Evolutionary conservation across 2,888 invertebrate species (phyloP).

Genomic region (Ichneumon xanthorius): DNA sequence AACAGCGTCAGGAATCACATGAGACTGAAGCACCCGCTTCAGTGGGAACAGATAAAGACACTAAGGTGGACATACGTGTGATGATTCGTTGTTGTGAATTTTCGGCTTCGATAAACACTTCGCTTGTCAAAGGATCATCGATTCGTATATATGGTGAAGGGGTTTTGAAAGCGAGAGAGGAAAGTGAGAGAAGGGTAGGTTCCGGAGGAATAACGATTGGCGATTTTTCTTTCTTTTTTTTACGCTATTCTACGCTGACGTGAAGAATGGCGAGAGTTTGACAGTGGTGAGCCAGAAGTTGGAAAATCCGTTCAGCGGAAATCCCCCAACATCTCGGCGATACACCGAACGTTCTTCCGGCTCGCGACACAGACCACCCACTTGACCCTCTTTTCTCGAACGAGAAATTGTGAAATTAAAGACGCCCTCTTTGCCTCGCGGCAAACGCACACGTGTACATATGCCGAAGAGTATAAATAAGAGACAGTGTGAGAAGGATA

Average conservation of each 20-base stretch:
- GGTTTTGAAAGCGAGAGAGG: slow-evolving; percentile 14
- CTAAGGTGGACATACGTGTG: slow-evolving; percentile 90
- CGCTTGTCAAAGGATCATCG: slow-evolving; percentile 48
- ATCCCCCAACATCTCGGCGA: neutral
- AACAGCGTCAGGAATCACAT: slow-evolving; percentile 95
- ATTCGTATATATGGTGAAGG: slow-evolving; percentile 46
- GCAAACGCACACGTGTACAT: slow-evolving; percentile 76
- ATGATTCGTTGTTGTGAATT: slow-evolving; percentile 67
- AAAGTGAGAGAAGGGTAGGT: neutral
- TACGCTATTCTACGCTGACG: neutral
- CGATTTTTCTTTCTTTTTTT: slow-evolving; percentile 4
- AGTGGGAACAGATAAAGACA: slow-evolving; percentile 94
- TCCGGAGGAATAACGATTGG: neutral
- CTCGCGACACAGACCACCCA: slow-evolving; percentile 5
- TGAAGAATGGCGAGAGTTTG: slow-evolving; percentile 5
- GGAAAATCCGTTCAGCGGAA: slow-evolving; percentile 3
- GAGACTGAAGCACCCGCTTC: slow-evolving; percentile 92
- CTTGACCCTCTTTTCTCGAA: neutral
- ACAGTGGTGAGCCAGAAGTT: slow-evolving; percentile 3
- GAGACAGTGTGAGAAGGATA: slow-evolving; percentile 63
- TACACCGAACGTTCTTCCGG: neutral
- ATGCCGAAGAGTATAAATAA: slow-evolving; percentile 74
- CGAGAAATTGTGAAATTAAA: neutral
- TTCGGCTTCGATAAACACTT: neutral
- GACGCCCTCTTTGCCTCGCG: slow-evolving; percentile 47